Evolutionary conservation across 1,140 invertebrate genomes (phyloP).

Genomic region (Cephus cinctus): DNA sequence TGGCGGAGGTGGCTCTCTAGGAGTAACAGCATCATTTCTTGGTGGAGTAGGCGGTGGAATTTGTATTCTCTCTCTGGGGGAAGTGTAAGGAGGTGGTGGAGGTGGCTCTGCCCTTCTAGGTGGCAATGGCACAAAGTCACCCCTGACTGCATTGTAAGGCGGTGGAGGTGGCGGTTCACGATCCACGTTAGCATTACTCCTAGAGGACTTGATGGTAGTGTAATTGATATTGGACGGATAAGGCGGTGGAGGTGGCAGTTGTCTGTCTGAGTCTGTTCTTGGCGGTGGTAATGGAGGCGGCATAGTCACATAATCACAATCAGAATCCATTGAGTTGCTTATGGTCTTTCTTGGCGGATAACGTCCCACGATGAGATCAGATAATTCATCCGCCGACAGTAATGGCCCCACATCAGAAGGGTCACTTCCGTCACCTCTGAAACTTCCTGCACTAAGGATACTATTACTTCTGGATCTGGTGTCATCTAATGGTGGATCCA

Average conservation of each 20-base stretch:
- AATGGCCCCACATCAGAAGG: slow-evolving; percentile 76
- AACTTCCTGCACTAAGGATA: slow-evolving; percentile 73
- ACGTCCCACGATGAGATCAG: slow-evolving; percentile 76
- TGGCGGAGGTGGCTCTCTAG: slow-evolving; percentile 53
- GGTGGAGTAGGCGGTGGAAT: slow-evolving; percentile 52
- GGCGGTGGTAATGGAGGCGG: slow-evolving; percentile 69
- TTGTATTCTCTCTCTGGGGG: slow-evolving; percentile 42
- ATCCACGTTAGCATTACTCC: slow-evolving; percentile 26
- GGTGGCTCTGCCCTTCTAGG: slow-evolving; percentile 39
- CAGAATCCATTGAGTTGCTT: slow-evolving; percentile 79
- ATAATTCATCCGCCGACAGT: slow-evolving; percentile 76
- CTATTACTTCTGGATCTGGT: slow-evolving; percentile 67
- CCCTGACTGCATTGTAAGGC: slow-evolving; percentile 39
- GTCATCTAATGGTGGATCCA: slow-evolving; percentile 38
- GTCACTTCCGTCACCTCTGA: slow-evolving; percentile 82
- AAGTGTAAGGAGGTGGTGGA: slow-evolving; percentile 42
- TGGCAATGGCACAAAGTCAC: slow-evolving; percentile 41
- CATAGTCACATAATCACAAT: slow-evolving; percentile 84
- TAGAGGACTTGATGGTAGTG: slow-evolving; percentile 29
- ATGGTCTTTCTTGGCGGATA: slow-evolving; percentile 80
- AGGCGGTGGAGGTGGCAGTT: slow-evolving; percentile 43
- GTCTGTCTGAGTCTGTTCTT: slow-evolving; percentile 63
- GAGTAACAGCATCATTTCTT: slow-evolving; percentile 48
- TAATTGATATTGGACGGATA: slow-evolving; percentile 41
- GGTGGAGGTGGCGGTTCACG: slow-evolving; percentile 41